Evolutionary conservation across 1,140 invertebrate genomes (phyloP), one percentile per base, ranked within the genome.

Genomic region (Cydia amplana): DNA sequence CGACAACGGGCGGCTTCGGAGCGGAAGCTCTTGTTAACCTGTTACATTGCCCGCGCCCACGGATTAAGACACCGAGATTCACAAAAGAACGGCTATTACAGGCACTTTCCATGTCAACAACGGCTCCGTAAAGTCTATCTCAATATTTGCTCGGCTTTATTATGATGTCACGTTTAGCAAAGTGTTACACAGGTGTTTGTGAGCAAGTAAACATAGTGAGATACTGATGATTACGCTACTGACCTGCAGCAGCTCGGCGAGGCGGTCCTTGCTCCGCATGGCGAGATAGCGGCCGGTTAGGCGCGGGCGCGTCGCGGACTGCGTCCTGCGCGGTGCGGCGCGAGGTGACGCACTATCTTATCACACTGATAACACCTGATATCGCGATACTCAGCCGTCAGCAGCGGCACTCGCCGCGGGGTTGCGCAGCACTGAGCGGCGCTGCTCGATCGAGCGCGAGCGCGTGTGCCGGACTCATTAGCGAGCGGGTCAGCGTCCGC

Each of bases 251-350:
- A 89, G 83, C 77, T 88, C 87, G 51, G 84, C 82, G 36, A 90
- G 85, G n/a, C 87, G 84, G 80, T 90, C 88, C 80, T 83, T 86
- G 82, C 78, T 83, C 75, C 82, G 78, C 88, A 90, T 88, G 82
- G 51, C 76, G 72, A 9, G n/a, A 60, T 40, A 64, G 49, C n/a
- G 67, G 72, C 25, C 60, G n/a, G 18, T 16, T 32, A n/a, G 32
- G 20, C 20, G 18, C 20, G 60, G 18, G 51, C 43, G 51, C 55
- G 63, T 60, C 43, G 25, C 74, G 23, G 72, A 32, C 23, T 10
- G 72, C 74, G 75, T 16, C 51, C 64, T 72, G 65, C 67, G 51
- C 60, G 75, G 28, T 23, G 55, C 72, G 32, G 25, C 75, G 65
- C 46, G 36, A 25, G 28, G 49, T 43, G 51, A 72, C 75, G 77